A percentile compares a stretch with the other conserved stretches of the same genome.
phyloP scores from a whole-genome alignment of 2,888 invertebrate genomes.

The Eupithecia subumbrata region DNA sequence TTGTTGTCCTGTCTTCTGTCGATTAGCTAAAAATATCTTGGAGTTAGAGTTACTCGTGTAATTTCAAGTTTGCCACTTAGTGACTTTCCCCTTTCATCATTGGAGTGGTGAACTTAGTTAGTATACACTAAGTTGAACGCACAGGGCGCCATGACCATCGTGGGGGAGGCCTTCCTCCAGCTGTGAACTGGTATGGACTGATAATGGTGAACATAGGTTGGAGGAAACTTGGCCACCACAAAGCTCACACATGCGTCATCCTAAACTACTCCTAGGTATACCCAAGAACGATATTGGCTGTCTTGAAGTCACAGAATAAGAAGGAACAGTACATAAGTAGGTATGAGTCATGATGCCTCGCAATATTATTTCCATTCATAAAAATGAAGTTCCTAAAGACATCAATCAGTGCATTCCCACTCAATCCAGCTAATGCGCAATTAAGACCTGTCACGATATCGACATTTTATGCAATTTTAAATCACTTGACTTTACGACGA shows the following conservation, averaged over 20 bases:
- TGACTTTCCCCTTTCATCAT: neutral
- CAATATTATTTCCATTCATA: neutral
- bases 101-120: neutral
- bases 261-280: neutral
- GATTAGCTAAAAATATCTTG: neutral
- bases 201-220: neutral
- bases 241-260: neutral
- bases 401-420: constrained; percentile 4
- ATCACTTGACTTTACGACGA: constrained; percentile 9
- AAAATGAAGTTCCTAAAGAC: constrained; percentile 1
- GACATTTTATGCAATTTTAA: constrained; percentile 12
- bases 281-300: neutral
- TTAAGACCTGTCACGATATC: neutral
- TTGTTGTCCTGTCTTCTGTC: neutral
- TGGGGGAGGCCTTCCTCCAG: neutral
- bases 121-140: neutral
- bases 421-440: neutral
- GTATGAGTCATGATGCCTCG: neutral
- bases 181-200: neutral
- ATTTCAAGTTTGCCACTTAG: neutral
- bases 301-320: neutral
- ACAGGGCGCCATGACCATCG: neutral
- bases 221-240: neutral
- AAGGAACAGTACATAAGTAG: neutral
- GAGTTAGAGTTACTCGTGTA: neutral